A percentile compares a stretch with the other conserved stretches of the same genome.
Evolutionary conservation across 2,113 vertebrate genomes (phyloP).

Genomic region (Ploceus nigricollis): DNA sequence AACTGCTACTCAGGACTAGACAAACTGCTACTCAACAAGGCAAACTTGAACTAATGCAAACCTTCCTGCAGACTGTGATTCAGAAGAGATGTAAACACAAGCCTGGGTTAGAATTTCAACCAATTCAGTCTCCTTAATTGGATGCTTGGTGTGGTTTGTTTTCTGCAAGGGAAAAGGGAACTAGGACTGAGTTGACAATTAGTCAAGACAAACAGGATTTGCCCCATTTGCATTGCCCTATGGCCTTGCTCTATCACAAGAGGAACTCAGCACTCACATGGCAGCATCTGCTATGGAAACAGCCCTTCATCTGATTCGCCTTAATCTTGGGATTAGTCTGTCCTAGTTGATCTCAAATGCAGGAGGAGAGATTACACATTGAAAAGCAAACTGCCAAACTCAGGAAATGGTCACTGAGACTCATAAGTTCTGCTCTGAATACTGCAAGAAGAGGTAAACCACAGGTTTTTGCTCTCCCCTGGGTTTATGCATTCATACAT

Average conservation of each 20-base stretch:
- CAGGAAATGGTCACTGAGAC: background rate
- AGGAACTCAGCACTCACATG: accelerated
- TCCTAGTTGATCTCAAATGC: background rate
- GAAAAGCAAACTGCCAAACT: background rate
- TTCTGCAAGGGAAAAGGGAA: background rate
- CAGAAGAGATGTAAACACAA: background rate
- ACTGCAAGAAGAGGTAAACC: background rate
- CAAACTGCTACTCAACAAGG: background rate
- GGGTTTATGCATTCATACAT: background rate
- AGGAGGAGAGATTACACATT: background rate
- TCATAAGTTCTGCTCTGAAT: background rate
- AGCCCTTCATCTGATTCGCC: background rate
- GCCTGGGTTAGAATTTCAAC: background rate
- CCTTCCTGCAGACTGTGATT: background rate
- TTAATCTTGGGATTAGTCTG: background rate
- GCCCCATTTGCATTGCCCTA: background rate
- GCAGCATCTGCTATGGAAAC: background rate
- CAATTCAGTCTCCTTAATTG: background rate
- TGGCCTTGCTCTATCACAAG: background rate
- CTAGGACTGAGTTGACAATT: background rate
- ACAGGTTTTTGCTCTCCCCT: background rate
- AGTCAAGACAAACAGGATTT: background rate
- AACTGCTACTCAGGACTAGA: background rate
- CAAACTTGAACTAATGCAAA: background rate
- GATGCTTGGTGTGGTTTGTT: background rate